Evolutionary conservation across 2,113 vertebrate species (phyloP), one percentile per base, ranked within the genome.

Genomic region (Suricata suricatta): DNA sequence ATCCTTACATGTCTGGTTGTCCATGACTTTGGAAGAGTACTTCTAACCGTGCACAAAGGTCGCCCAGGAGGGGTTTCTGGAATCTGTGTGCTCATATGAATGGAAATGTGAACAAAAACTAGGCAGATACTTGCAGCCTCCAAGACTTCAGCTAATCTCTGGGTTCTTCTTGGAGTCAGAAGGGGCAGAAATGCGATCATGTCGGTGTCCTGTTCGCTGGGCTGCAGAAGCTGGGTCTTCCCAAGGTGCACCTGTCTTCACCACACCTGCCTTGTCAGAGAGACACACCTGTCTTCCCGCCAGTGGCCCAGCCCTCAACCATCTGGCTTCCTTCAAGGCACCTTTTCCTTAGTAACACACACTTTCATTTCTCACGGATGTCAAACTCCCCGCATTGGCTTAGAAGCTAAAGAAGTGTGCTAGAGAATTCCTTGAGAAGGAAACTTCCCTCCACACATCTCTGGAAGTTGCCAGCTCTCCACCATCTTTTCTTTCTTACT

Each of bases 401-500:
- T n/a, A 63, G 86, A 85, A 64, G 41, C 63, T 41, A 52, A 13
- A 16, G 12, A n/a, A 25, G 1, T 21, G 12, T 0, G 38, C 35
- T 35, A 35, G 4, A n/a, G 21, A 27, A 80, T 29, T 52, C 29
- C 27, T 52, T 35, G n/a, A 71, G 12, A 90, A 90, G 15, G 13
- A n/a, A 1, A 41, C 35, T n/a, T 9, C 38, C 13, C 3, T 66
- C 11, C 13, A 1, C 2, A 14, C 50, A 0, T 14, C 71, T 69
- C 31, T 66, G 47, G 52, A 76, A 77, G 38, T 33, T 14, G 25
- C 7, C 35, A 2, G 35, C 12, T 44, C 7, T 3, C 23, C 1
- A 2, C 63, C 13, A 6, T 7, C 12, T 3, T 14, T 76, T 82
- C 31, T 27, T 31, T 87, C 33, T 64, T 19, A 6, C 21, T 15